Percentiles rank a stretch among this genome's conserved stretches.
phyloP scores from a whole-genome alignment of 92 coral and sea anemone species.

The Umimayanthus chanpuru region DNA sequence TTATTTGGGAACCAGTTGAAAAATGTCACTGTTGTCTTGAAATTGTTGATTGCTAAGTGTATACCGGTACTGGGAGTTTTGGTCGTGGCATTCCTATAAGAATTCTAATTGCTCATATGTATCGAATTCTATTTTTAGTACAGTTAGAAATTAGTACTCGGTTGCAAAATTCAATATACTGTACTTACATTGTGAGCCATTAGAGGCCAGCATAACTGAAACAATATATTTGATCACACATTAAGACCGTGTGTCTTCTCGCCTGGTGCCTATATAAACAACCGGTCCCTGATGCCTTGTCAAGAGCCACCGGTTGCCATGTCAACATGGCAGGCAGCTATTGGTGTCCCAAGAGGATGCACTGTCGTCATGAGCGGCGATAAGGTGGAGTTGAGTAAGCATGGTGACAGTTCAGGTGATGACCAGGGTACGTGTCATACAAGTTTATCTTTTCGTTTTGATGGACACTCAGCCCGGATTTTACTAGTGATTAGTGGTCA shows the following conservation, averaged over 20 bases:
- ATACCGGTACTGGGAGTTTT: too few species aligned
- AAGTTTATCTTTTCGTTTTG: not conserved
- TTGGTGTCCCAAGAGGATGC: slow-evolving; percentile 94
- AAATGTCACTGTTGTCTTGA: too few species aligned
- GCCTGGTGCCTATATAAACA: slow-evolving; percentile 99
- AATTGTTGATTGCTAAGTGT: too few species aligned
- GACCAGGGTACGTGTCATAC: slow-evolving; percentile 49
- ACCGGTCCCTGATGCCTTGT: slow-evolving; percentile 98
- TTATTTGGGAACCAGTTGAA: too few species aligned
- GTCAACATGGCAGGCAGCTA: slow-evolving; percentile 98
- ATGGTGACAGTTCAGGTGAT: slow-evolving; percentile 18
- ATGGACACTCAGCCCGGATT: not conserved
- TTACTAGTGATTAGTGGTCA: too few species aligned
- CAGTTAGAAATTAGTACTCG: too few species aligned
- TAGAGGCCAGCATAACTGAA: not conserved
- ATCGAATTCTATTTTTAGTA: too few species aligned
- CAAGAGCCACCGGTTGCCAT: slow-evolving; percentile 99
- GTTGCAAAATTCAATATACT: not conserved
- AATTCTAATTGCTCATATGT: too few species aligned
- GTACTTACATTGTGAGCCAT: not conserved
- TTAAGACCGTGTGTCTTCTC: slow-evolving; percentile 92
- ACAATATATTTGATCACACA: not conserved
- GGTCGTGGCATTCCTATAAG: too few species aligned
- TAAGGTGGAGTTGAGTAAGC: slow-evolving; percentile 54
- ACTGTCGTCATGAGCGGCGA: slow-evolving; percentile 93